Evolutionary conservation across 2,797 vertebrate genomes (phyloP).

Genomic region (Platyrinchus mystaceus): DNA sequence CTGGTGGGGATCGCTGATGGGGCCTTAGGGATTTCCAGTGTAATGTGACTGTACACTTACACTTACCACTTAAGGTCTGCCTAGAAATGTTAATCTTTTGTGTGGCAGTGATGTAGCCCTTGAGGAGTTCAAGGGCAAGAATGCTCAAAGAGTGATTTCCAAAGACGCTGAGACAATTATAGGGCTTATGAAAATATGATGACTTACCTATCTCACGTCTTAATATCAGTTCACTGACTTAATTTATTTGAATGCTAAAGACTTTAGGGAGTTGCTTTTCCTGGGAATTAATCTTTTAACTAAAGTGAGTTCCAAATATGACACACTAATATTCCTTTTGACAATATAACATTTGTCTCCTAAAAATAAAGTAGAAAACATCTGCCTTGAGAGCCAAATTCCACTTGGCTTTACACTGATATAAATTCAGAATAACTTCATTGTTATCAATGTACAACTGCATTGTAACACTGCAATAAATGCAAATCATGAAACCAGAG

Average conservation of each 20-base stretch:
- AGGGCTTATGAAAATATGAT: constrained; percentile 8
- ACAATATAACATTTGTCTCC: constrained; percentile 3
- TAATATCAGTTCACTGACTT: constrained; percentile 9
- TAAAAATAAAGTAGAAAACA: constrained; percentile 15
- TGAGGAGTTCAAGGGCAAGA: constrained; percentile 17
- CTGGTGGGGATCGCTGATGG: background rate
- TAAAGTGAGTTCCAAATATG: constrained; percentile 1
- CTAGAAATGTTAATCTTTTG: background rate
- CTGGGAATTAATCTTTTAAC: constrained; percentile 35
- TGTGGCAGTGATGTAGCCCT: background rate
- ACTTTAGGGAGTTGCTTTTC: constrained; percentile 37
- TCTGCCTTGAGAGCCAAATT: background rate
- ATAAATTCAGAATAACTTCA: constrained; percentile 18
- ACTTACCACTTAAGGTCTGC: background rate
- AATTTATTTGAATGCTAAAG: constrained; percentile 32
- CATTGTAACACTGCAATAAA: background rate
- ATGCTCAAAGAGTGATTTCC: background rate
- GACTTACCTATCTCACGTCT: background rate
- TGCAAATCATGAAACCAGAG: background rate
- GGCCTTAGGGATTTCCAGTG: background rate
- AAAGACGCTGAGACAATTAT: background rate
- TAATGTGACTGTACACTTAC: background rate
- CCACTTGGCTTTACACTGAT: background rate
- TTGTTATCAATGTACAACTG: background rate
- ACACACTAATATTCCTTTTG: constrained; percentile 4